Base-by-base conservation (phyloP, 2,888 invertebrate genomes). In the Oxyscelio sp. region DNA sequence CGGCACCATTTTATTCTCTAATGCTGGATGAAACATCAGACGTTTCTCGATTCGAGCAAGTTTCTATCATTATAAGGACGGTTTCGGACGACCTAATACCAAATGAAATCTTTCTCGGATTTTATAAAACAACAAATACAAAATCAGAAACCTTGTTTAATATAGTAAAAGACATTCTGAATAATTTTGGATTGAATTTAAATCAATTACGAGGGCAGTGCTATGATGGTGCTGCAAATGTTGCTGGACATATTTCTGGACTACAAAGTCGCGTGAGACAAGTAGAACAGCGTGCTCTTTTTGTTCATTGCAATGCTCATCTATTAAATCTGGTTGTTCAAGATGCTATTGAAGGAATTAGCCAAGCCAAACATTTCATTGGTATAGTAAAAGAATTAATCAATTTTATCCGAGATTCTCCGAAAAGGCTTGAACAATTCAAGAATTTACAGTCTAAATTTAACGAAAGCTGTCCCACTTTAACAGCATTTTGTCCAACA, bases 171-270 rank as follows among this genome's bases (percentile, higher is more conserved):
- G 65, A 70, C 24, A 54, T 82, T 83, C 63, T 65, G 59, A 31
- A 17, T 9, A 6, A 8, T 8, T 11, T 9, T 11, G 11, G 11
- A 11, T 34, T 27, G 31, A 24, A 45, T 17, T 13, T 63, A 13
- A 45, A n/a, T 21, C 77, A 80, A 71, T 65, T 87, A 11, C 80
- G 88, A 58, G 89, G 85, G 19, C 88, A 89, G 48, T 86, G 87
- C 50, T 88, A 88, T 45, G 89, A 88, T 66, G 89, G 89, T 17
- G 87, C 87, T 15, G 34, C 87, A 13, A 86, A 88, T 34, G 85
- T 88, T 56, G 77, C 86, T 15, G 89, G 86, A 4, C 59, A 70
- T 31, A 59, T 88, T 38, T 82, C 83, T 48, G 88, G 89, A 38
- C 83, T 88, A 21, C 88, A 87, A 58, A 58, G 85, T 34, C 84